phyloP scores from a whole-genome alignment of 2,888 invertebrate species.

The Catocala fraxini region DNA sequence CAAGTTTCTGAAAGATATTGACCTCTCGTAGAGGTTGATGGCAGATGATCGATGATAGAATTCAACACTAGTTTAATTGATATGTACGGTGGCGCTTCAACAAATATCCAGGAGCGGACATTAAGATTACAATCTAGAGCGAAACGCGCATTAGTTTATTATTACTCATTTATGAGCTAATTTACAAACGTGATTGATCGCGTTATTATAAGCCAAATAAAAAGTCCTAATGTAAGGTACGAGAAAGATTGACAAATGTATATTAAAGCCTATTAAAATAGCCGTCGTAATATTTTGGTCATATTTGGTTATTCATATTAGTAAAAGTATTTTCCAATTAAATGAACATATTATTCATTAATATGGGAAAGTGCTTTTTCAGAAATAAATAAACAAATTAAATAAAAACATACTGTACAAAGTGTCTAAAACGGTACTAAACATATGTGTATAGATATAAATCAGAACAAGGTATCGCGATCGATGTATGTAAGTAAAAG shows the following conservation, averaged over 20 bases:
- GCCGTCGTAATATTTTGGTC: not conserved
- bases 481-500: slow-evolving; percentile 77
- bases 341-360: no score
- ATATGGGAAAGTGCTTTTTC: no score
- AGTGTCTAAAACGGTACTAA: slow-evolving; percentile 53
- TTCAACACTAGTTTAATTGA: slow-evolving; percentile 72
- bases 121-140: slow-evolving; percentile 64
- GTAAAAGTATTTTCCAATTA: no score
- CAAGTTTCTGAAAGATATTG: slow-evolving; percentile 81
- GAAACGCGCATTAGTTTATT: slow-evolving; percentile 42
- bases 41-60: slow-evolving; percentile 81
- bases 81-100: slow-evolving; percentile 75
- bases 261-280: slow-evolving; percentile 9
- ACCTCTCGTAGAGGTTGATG: slow-evolving; percentile 77
- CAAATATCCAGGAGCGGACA: slow-evolving; percentile 56
- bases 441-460: slow-evolving; percentile 69
- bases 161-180: slow-evolving; percentile 43
- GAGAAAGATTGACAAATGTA: slow-evolving; percentile 50
- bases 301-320: no score
- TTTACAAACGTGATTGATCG: slow-evolving; percentile 32
- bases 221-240: slow-evolving; percentile 8
- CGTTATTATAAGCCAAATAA: slow-evolving; percentile 42
- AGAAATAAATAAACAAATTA: slow-evolving; percentile 19
- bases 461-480: slow-evolving; percentile 71
- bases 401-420: slow-evolving; percentile 16